Evolutionary conservation across 2,888 invertebrate genomes (phyloP), one percentile per base, ranked within the genome.

Genomic region (Sarcophaga carnaria): DNA sequence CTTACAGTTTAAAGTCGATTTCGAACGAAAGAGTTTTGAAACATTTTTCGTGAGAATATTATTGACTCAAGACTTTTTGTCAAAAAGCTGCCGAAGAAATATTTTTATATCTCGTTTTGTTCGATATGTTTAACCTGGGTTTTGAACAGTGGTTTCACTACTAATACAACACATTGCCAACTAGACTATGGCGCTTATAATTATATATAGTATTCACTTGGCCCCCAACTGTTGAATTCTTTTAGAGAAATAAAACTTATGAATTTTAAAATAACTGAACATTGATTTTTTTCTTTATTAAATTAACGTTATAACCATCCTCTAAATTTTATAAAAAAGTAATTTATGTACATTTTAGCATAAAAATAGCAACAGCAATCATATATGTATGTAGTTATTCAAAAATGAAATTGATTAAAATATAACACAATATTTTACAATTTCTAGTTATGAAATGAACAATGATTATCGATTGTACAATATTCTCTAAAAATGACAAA

Each of bases 241-340:
- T 22, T 63, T 63, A n/a, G 59, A 59, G 59, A n/a, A 59, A n/a
- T 14, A n/a, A 17, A 59, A 59, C 17, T 59, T 59, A 59, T n/a
- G 11, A 22, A 8, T 20, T 45, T 45, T 37, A 4, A 47, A 63
- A 76, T 66, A 47, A 80, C 66, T 63, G 27, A 17, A n/a, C 2
- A 67, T 80, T 1, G 4, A 27, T 37, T n/a, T 71, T 71, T 60
- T 45, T 67, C 22, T 59, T 76, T 71, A 54, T 85, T 69, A 67
- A 72, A 77, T 85, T 78, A 74, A 75, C 79, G 71, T 71, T 75
- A 60, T 47, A 79, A 79, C 79, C 82, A 75, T 66, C 59, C 10
- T 67, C 70, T 82, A 70, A 82, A 60, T 59, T 63, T 25, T 59
- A 76, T 49, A 83, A 79, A 70, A 79, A 70, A 27, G 54, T 67